These are phyloP conservation scores for Nemopilema nomurai DNA, from an alignment of 30 jellyfish, hydroid and myxozoan genomes.

Conservation along the genomic window DNA sequence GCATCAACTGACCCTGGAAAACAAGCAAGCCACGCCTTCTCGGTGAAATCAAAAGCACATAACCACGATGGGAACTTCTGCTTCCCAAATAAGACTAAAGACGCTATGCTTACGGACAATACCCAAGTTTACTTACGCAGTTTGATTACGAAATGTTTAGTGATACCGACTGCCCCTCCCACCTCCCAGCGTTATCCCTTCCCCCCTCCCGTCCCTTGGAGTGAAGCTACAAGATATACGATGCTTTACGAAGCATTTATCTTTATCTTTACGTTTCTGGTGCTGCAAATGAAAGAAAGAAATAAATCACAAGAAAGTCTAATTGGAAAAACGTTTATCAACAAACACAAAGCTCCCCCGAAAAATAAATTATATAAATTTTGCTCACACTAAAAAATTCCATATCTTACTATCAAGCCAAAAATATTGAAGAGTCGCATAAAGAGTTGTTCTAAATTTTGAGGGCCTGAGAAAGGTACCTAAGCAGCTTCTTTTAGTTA, in stretches of 20 bases:
- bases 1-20: too few species aligned
- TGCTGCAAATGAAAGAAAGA: conserved; percentile 29
- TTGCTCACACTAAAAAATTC: neutral
- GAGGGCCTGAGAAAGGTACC: too few species aligned
- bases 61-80: neutral
- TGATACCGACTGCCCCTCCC: conserved; percentile 79
- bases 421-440: neutral
- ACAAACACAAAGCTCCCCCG: too few species aligned
- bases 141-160: conserved; percentile 39
- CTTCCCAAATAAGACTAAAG: neutral
- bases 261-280: conserved; percentile 53
- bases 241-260: conserved; percentile 71
- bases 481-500: too few species aligned
- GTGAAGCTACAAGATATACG: conserved; percentile 73
- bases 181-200: conserved; percentile 73
- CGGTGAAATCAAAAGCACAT: neutral
- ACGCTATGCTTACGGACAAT: conserved; percentile 9
- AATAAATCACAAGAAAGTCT: neutral
- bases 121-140: conserved; percentile 53
- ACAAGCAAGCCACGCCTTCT: neutral
- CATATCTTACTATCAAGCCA: neutral
- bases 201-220: conserved; percentile 93
- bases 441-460: too few species aligned
- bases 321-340: too few species aligned
- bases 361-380: neutral